phyloP scores from a whole-genome alignment of 2,888 invertebrate species.

The Athalia circularis region DNA sequence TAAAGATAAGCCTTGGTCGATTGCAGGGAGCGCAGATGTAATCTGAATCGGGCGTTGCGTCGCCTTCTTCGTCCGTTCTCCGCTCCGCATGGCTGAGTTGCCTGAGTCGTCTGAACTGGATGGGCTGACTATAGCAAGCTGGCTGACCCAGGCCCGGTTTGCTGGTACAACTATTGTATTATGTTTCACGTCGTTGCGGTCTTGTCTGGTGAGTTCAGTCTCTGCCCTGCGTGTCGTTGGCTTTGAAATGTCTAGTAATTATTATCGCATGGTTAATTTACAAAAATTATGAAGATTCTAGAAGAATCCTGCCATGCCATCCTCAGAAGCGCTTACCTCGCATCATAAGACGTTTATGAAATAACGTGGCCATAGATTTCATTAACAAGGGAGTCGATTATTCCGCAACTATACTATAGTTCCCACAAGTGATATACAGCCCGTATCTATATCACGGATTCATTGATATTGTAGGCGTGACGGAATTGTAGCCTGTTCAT shows the following conservation, averaged over 20 bases:
- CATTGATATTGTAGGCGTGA: conserved; percentile 32
- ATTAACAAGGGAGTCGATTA: neutral
- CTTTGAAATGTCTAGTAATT: conserved; percentile 43
- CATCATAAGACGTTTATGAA: neutral
- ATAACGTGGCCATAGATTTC: neutral
- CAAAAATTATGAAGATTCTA: conserved; percentile 9
- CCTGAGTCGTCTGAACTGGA: conserved; percentile 21
- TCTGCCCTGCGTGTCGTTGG: conserved; percentile 41
- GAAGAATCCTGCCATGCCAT: neutral
- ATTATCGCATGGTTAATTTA: conserved; percentile 41
- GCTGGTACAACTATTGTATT: conserved; percentile 73
- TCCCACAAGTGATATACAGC: conserved; percentile 27
- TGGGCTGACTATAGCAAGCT: conserved; percentile 27
- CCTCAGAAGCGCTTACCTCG: neutral
- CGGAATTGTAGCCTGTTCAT: conserved; percentile 22
- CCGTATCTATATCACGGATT: conserved; percentile 29
- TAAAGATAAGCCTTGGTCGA: conserved; percentile 67
- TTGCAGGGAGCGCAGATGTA: conserved; percentile 69
- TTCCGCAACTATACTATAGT: neutral
- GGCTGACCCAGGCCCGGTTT: conserved; percentile 52
- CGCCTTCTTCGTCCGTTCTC: conserved; percentile 69
- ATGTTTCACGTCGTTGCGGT: conserved; percentile 73
- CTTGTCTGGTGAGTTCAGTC: conserved; percentile 65
- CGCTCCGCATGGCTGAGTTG: conserved; percentile 71
- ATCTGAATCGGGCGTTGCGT: conserved; percentile 71